Base-by-base conservation (phyloP, 2,797 vertebrate species). In the Microchirus variegatus region DNA sequence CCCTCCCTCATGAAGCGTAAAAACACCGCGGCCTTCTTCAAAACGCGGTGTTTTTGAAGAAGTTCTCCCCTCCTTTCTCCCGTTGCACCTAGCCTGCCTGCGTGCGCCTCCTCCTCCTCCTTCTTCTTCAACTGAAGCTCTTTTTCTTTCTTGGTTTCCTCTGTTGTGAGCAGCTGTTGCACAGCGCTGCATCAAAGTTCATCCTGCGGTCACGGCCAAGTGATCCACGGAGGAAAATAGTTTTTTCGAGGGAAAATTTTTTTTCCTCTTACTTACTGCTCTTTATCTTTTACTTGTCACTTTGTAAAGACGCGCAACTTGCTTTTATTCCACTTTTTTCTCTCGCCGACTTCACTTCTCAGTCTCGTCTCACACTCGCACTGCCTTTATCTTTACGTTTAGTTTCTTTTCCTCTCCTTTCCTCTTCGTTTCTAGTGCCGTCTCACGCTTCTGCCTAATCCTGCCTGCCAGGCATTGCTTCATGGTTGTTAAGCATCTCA, bases 401-500 rank as follows among this genome's bases (percentile, higher is more conserved):
- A 46, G 67, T 72, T 62, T 74, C 45, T 49, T 71, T 67, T 35
- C 55, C 31, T 37, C 31, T 58, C 17, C 31, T 67, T 77, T 67
- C 57, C 77, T 84, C 67, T 81, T 53, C 22, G 72, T 58, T 75
- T 73, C 63, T 60, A 43, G 64, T 63, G 63, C 62, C 56, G 53
- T 81, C 58, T 80, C 75, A 79, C 38, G 50, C 60, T 59, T 59
- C 80, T 77, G 76, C 69, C 63, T 90, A 90, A 91, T 89, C 86
- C 84, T 90, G 85, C 84, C 90, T 87, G 84, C 79, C 61, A 88
- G 88, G 85, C 90, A 82, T 88, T 76, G 70, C 88, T 91, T 88
- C 85, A 88, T 89, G 88, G 81, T 80, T 91, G 87, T 91, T 90
- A 90, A 87, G 87, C 87, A 90, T 91, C 83, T 87, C 87, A 85